These are phyloP conservation scores for Anthopleura xanthogrammica DNA, from an alignment of 92 coral and sea anemone genomes.

Conservation along the genomic window DNA sequence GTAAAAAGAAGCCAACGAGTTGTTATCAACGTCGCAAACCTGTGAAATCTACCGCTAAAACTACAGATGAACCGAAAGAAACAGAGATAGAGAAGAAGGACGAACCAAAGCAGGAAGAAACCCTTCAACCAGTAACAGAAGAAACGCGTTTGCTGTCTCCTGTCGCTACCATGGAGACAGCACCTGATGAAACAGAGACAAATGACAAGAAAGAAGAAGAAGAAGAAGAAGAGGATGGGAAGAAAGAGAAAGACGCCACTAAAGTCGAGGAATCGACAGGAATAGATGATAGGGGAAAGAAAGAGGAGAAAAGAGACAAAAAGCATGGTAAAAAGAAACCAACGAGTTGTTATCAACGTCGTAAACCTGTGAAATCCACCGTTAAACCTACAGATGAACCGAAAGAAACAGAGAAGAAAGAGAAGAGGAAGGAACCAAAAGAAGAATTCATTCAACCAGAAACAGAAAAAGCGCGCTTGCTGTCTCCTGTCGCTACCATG, in stretches of 20 bases:
- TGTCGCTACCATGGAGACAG: not conserved
- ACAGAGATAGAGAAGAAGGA: slow-evolving; percentile 4
- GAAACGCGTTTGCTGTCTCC: not conserved
- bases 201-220: slow-evolving; percentile 29
- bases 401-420: slow-evolving; percentile 11
- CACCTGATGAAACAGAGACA: slow-evolving; percentile 12
- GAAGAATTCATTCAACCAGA: slow-evolving; percentile 27
- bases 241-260: slow-evolving; percentile 41
- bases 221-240: slow-evolving; percentile 45
- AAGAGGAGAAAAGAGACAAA: slow-evolving; percentile 41
- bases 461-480: slow-evolving; percentile 13
- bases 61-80: slow-evolving; percentile 31
- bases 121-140: not conserved
- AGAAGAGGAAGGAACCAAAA: slow-evolving; percentile 10
- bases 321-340: slow-evolving; percentile 39
- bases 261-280: slow-evolving; percentile 36
- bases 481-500: not conserved
- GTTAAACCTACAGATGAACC: slow-evolving; percentile 42
- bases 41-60: slow-evolving; percentile 23
- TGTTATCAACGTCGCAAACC: slow-evolving; percentile 1
- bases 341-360: not conserved
- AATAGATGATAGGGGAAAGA: slow-evolving; percentile 28
- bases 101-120: slow-evolving; percentile 28
- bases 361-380: slow-evolving; percentile 8
- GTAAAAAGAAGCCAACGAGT: slow-evolving; percentile 17